Evolutionary conservation across 2,113 vertebrate genomes (phyloP).

Genomic region (Neomonachus schauinslandi): DNA sequence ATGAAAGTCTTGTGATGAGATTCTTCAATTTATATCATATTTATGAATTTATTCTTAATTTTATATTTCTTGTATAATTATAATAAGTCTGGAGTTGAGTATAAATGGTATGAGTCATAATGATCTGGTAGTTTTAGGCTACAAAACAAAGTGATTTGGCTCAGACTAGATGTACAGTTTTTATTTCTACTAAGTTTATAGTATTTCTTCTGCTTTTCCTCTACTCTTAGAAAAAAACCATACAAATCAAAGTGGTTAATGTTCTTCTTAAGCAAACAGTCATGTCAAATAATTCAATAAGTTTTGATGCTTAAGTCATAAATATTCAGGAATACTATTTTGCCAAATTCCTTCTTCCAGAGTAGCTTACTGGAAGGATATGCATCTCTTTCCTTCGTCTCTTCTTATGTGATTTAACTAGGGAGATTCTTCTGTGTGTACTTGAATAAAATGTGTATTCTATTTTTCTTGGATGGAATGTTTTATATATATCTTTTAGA

Average conservation of each 20-base stretch:
- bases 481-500: neutral
- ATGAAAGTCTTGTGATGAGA: neutral
- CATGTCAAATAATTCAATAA: slow-evolving; percentile 1
- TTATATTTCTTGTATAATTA: neutral
- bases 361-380: neutral
- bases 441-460: neutral
- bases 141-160: neutral
- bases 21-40: neutral
- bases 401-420: neutral
- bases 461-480: neutral
- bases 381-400: neutral
- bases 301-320: neutral
- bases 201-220: neutral
- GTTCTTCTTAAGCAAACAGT: neutral
- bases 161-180: neutral
- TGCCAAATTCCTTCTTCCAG: neutral
- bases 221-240: neutral
- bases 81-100: neutral
- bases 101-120: neutral
- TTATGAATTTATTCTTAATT: neutral
- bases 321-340: slow-evolving; percentile 12
- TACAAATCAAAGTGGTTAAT: neutral
- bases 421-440: neutral
- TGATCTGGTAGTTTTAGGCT: neutral
- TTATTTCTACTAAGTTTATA: neutral